These are phyloP conservation scores for Oikopleura dioica DNA, from an alignment of 23 tunicate genomes.

Conservation along the genomic window DNA sequence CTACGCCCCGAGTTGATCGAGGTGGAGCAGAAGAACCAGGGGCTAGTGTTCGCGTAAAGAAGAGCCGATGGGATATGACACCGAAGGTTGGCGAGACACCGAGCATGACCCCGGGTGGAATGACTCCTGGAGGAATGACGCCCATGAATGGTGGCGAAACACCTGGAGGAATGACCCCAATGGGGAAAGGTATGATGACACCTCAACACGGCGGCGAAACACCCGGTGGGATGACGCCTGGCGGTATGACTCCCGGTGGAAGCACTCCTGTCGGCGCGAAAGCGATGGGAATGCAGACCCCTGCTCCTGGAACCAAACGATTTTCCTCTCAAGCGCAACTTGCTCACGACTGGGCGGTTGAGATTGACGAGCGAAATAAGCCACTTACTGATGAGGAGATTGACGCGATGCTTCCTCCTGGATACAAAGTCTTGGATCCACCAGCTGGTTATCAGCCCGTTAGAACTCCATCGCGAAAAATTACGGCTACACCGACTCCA, in stretches of 20 bases:
- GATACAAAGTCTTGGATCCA: conserved; percentile 75
- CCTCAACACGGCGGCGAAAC: conserved; percentile 48
- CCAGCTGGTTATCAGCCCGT: conserved; percentile 81
- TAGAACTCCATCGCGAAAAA: conserved; percentile 78
- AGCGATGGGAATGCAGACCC: conserved; percentile 88
- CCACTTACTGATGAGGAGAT: conserved; percentile 90
- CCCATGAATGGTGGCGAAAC: conserved; percentile 49
- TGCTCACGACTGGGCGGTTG: conserved; percentile 46
- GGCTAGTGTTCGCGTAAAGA: conserved; percentile 72
- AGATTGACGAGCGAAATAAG: conserved; percentile 84
- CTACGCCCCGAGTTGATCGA: conserved; percentile 42
- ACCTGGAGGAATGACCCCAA: conserved; percentile 63
- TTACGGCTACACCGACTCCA: conserved; percentile 97
- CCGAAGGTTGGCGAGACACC: conserved; percentile 89
- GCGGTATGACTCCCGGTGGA: conserved; percentile 76
- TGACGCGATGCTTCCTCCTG: conserved; percentile 94
- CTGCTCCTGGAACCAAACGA: conserved; percentile 47
- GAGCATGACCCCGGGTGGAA: conserved; percentile 78
- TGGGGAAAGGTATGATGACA: conserved; percentile 34
- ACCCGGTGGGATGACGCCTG: conserved; percentile 67
- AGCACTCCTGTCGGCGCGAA: conserved; percentile 68
- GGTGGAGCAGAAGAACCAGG: neutral
- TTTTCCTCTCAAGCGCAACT: conserved; percentile 31
- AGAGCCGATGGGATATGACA: conserved; percentile 92
- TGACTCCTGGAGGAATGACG: conserved; percentile 52